Evolutionary conservation across 1,140 invertebrate genomes (phyloP).

Genomic region (Drosophila punjabiensis): DNA sequence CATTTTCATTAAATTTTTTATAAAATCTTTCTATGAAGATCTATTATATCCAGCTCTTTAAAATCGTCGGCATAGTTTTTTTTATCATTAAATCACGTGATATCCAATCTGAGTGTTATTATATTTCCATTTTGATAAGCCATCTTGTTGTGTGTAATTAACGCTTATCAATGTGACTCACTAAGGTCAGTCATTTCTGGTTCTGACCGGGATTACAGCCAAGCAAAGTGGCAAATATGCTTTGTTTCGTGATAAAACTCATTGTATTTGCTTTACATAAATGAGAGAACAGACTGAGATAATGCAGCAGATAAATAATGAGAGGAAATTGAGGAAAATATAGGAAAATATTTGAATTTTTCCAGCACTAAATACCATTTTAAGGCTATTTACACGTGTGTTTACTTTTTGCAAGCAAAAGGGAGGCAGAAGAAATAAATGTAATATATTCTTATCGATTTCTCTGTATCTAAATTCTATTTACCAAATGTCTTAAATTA

Average conservation of each 20-base stretch:
- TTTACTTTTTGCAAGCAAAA: too few relatives aligned
- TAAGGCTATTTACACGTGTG: not conserved
- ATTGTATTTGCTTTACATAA: conserved; percentile 10
- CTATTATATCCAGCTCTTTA: too few relatives aligned
- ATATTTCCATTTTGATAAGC: conserved; percentile 19
- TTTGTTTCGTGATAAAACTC: not conserved
- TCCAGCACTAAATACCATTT: not conserved
- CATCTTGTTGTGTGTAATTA: conserved; percentile 4
- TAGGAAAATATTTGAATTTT: not conserved
- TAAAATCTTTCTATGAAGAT: too few relatives aligned
- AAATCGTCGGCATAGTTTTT: not conserved
- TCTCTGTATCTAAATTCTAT: too few relatives aligned
- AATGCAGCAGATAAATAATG: not conserved
- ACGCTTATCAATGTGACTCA: conserved; percentile 26
- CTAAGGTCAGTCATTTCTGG: conserved; percentile 6
- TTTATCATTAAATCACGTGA: conserved; percentile 17
- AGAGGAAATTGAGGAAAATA: not conserved
- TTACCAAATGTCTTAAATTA: not conserved
- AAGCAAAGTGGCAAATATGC: conserved; percentile 8
- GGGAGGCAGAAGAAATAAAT: not conserved
- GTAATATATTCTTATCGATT: not conserved
- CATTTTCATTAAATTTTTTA: not conserved
- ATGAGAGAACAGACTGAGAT: not conserved
- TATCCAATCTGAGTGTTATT: not conserved
- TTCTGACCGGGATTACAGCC: not conserved